Conservation (phyloP, 35 echinoderm and acorn worm genomes). For the Apostichopus californicus region DNA sequence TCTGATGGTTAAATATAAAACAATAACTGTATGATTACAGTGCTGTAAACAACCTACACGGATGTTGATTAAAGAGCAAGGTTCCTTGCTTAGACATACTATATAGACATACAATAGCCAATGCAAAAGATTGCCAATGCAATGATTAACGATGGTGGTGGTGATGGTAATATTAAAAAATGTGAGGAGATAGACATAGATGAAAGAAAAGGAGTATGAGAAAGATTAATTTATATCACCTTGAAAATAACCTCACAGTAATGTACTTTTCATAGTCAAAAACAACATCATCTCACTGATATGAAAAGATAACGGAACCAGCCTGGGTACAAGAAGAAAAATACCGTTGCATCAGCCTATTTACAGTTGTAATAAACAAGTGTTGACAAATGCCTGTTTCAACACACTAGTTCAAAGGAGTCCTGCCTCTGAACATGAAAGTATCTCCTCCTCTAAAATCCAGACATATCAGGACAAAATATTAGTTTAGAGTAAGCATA, state of each 20-base stretch:
- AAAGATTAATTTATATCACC: background rate
- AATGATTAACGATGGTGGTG: background rate
- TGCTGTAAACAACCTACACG: background rate
- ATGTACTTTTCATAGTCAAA: background rate
- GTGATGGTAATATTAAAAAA: background rate
- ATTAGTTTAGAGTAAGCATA: background rate
- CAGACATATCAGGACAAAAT: background rate
- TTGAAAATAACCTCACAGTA: background rate
- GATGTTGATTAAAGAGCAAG: too few relatives aligned
- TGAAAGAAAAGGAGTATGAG: background rate
- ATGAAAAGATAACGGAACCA: slow-evolving; percentile 4
- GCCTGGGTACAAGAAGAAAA: slow-evolving; percentile 4
- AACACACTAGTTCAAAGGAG: background rate
- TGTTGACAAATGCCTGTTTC: background rate
- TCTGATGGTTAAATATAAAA: background rate
- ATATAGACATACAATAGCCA: too few relatives aligned
- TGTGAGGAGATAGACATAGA: background rate
- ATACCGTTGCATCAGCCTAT: background rate
- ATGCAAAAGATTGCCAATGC: too few relatives aligned
- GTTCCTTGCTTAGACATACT: too few relatives aligned
- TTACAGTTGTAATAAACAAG: background rate
- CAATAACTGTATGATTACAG: background rate
- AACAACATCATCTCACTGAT: background rate
- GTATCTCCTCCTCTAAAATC: background rate
- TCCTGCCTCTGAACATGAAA: slow-evolving; percentile 29